Percentiles rank a stretch among this genome's conserved stretches.
phyloP scores from a whole-genome alignment of 1,140 invertebrate genomes.

The Dryas iulia region DNA sequence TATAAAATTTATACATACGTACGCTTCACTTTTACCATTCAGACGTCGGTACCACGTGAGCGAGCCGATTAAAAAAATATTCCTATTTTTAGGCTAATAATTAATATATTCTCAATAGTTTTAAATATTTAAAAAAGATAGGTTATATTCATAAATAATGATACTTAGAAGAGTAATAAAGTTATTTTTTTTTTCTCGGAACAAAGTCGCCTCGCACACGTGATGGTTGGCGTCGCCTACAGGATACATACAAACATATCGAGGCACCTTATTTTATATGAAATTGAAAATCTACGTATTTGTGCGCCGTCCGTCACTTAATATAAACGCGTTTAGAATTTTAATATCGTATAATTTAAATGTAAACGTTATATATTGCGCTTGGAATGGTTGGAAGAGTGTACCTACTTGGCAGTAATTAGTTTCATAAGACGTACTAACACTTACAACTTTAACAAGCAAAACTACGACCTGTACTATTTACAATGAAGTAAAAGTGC shows the following conservation, averaged over 20 bases:
- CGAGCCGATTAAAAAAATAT: constrained; percentile 3
- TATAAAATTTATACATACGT: constrained; percentile 21
- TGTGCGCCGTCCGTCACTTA: constrained; percentile 13
- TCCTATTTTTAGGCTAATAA: background rate
- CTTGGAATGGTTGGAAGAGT: constrained; percentile 59
- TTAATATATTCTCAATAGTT: background rate
- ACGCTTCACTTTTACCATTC: constrained; percentile 9
- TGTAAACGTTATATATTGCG: constrained; percentile 10
- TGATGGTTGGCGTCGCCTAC: background rate
- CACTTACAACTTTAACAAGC: constrained; percentile 46
- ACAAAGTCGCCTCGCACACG: constrained; percentile 27
- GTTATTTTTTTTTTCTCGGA: constrained; percentile 1
- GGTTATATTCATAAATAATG: constrained; percentile 3
- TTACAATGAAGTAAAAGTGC: constrained; percentile 42
- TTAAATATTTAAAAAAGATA: constrained; percentile 1
- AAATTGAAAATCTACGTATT: constrained; percentile 15
- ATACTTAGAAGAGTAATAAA: constrained; percentile 2
- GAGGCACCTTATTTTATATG: constrained; percentile 48
- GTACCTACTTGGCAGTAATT: constrained; percentile 38
- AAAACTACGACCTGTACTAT: constrained; percentile 50
- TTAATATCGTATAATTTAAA: constrained; percentile 34
- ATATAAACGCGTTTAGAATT: background rate
- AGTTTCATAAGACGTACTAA: constrained; percentile 53
- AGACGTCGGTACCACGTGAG: background rate
- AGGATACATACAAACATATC: constrained; percentile 14